phyloP scores from a whole-genome alignment of 2,888 invertebrate genomes.

The Apeira syringaria region DNA sequence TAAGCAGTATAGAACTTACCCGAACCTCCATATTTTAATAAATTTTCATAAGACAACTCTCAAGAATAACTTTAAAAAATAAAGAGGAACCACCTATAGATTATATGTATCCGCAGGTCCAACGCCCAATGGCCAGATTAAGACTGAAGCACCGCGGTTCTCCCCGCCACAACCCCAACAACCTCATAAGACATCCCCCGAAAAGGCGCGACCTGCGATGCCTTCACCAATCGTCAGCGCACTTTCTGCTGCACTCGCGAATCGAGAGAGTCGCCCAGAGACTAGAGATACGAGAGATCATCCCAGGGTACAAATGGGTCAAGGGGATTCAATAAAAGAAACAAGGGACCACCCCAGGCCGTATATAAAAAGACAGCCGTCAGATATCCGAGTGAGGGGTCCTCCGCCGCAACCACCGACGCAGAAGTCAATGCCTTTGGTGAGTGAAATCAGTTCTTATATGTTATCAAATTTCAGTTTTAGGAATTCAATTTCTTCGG shows the following conservation, averaged over 20 bases:
- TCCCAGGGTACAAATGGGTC: slow-evolving; percentile 61
- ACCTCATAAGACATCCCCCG: slow-evolving; percentile 57
- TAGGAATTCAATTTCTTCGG: too few relatives aligned
- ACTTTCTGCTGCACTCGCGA: slow-evolving; percentile 64
- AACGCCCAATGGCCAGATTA: slow-evolving; percentile 69
- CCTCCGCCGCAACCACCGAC: slow-evolving; percentile 93
- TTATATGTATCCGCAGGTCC: slow-evolving; percentile 54
- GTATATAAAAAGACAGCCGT: slow-evolving; percentile 59
- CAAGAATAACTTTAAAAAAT: too few relatives aligned
- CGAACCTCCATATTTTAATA: too few relatives aligned
- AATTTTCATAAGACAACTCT: too few relatives aligned
- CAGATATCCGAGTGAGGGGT: slow-evolving; percentile 82
- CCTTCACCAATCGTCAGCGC: slow-evolving; percentile 56
- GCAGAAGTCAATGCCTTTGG: slow-evolving; percentile 87
- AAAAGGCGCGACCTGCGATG: slow-evolving; percentile 50
- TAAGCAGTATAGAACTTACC: too few relatives aligned
- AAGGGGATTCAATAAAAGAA: slow-evolving; percentile 39
- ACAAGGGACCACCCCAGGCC: slow-evolving; percentile 44
- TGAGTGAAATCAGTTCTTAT: slow-evolving; percentile 49
- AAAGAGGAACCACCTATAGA: too few relatives aligned
- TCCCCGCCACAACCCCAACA: slow-evolving; percentile 56
- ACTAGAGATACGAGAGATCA: slow-evolving; percentile 34
- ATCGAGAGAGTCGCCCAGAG: slow-evolving; percentile 46
- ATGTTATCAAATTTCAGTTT: too few relatives aligned
- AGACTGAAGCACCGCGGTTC: slow-evolving; percentile 61